Conservation (phyloP, 2,888 invertebrate species). For the Heliconius charithonia region DNA sequence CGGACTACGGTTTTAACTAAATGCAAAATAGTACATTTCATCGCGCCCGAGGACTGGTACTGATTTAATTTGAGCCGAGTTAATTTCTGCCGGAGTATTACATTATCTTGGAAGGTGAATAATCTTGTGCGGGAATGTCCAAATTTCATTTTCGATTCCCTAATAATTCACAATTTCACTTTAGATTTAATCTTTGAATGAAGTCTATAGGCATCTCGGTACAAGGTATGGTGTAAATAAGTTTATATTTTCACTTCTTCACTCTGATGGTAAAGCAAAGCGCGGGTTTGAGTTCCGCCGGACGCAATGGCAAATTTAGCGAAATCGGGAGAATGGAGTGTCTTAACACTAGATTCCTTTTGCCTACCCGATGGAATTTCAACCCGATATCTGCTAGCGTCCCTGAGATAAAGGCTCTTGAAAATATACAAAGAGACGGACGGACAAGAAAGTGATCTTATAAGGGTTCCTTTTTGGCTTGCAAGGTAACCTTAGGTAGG, state of each 20-base stretch:
- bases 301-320: too few species aligned
- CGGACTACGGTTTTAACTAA: constrained; percentile 25
- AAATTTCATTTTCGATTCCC: constrained; percentile 10
- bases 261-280: too few species aligned
- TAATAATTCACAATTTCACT: neutral
- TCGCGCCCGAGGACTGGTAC: constrained; percentile 36
- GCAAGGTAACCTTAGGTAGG: too few species aligned
- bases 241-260: neutral
- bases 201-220: neutral
- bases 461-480: too few species aligned
- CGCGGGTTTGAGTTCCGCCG: too few species aligned
- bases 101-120: constrained; percentile 31
- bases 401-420: too few species aligned
- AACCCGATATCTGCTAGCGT: too few species aligned
- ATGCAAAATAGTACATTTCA: constrained; percentile 37
- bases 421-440: too few species aligned
- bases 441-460: too few species aligned
- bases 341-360: too few species aligned
- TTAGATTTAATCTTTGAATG: neutral
- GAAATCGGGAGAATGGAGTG: too few species aligned
- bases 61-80: constrained; percentile 40
- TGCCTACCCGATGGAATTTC: too few species aligned
- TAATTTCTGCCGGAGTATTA: constrained; percentile 37
- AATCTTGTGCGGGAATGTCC: constrained; percentile 7
- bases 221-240: neutral